These are phyloP conservation scores for Gephyroberyx darwinii DNA, from an alignment of 2,797 vertebrate genomes.

Conservation along the genomic window DNA sequence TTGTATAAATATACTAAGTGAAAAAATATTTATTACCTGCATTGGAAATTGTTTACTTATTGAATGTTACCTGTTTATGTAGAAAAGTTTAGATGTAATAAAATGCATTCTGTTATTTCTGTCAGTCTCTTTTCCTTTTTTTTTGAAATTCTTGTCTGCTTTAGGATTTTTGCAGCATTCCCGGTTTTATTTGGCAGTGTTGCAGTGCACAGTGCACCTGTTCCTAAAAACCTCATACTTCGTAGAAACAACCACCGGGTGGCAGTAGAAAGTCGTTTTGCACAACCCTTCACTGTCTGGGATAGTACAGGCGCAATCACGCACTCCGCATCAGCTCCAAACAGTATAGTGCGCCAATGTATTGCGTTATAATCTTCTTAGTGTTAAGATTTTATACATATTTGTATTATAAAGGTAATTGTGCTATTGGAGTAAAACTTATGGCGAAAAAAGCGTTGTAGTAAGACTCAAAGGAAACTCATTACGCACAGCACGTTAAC, in stretches of 20 bases:
- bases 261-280: conserved; percentile 50
- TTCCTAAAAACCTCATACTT: background rate
- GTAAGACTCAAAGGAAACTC: background rate
- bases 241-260: conserved; percentile 35
- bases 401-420: background rate
- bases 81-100: conserved; percentile 99
- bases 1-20: conserved; percentile 98
- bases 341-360: background rate
- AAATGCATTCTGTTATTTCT: conserved; percentile 90
- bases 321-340: background rate
- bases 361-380: background rate
- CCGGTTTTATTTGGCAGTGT: background rate
- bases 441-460: background rate
- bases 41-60: conserved; percentile 98
- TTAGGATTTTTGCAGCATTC: background rate
- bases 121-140: conserved; percentile 21
- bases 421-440: background rate
- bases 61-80: conserved; percentile 99
- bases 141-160: background rate
- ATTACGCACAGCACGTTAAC: background rate
- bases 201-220: background rate
- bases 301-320: background rate
- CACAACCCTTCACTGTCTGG: background rate
- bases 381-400: background rate
- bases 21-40: conserved; percentile 99